Conservation (phyloP, 1,140 invertebrate species). For the Berghia stephanieae region DNA sequence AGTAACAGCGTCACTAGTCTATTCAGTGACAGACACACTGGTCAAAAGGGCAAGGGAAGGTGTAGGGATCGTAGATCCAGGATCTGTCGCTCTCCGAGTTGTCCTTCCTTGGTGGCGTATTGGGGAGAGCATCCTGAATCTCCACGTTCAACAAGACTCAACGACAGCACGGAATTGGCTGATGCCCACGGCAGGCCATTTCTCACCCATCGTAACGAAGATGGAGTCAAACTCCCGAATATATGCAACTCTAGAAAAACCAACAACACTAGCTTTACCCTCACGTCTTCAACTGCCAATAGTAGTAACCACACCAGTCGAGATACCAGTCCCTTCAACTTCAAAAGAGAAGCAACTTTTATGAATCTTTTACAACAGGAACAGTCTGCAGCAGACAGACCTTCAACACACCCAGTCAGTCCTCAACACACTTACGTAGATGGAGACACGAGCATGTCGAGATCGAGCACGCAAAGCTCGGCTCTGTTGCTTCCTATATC, state of each 20-base stretch:
- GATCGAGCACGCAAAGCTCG: too few relatives aligned
- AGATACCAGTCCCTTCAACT: not conserved
- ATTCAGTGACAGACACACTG: not conserved
- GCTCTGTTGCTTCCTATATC: too few relatives aligned
- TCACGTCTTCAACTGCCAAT: not conserved
- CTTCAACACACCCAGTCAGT: too few relatives aligned
- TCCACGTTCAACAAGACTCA: not conserved
- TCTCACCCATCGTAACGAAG: not conserved
- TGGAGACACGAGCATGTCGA: too few relatives aligned
- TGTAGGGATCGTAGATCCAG: too few relatives aligned
- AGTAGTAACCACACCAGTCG: not conserved
- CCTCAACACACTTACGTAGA: too few relatives aligned
- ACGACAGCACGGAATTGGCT: not conserved
- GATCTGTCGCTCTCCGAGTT: too few relatives aligned
- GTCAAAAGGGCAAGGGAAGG: too few relatives aligned
- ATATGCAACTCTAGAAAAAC: not conserved
- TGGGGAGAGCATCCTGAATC: not conserved
- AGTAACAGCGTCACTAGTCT: constrained; percentile 20
- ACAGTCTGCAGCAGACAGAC: too few relatives aligned
- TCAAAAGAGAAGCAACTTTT: not conserved
- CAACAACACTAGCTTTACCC: not conserved
- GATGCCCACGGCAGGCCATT: not conserved
- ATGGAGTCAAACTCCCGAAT: not conserved
- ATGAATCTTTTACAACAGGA: too few relatives aligned
- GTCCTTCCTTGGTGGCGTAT: too few relatives aligned